phyloP scores from a whole-genome alignment of 2,113 vertebrate genomes.

The Sorex fumeus region DNA sequence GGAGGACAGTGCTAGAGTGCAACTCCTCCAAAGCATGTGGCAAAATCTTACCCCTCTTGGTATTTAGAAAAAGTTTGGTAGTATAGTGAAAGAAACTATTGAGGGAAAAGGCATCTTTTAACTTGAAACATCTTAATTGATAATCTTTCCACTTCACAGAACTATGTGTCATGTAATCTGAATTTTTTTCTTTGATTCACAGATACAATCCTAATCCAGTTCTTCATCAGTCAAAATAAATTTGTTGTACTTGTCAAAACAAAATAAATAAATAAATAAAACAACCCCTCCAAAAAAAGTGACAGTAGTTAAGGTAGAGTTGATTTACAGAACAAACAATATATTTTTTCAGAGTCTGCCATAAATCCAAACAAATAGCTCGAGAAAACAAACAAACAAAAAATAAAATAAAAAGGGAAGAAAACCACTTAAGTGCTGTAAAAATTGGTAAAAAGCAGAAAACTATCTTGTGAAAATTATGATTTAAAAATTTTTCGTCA shows the following conservation, averaged over 20 bases:
- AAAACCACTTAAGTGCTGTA: neutral
- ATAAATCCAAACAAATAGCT: neutral
- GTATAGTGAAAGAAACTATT: conserved; percentile 4
- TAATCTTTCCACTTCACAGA: neutral
- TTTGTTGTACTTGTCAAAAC: neutral
- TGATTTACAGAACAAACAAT: neutral
- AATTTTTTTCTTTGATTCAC: neutral
- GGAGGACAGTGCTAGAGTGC: no score
- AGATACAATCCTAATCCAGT: neutral
- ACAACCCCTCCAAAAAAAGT: no score
- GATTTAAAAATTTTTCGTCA: neutral
- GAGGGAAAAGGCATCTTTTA: neutral
- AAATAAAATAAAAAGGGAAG: neutral
- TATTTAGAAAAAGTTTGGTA: conserved; percentile 10
- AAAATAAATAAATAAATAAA: no score
- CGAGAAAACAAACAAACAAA: neutral
- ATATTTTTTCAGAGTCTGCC: neutral
- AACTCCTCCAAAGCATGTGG: neutral
- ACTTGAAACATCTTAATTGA: neutral
- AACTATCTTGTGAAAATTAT: neutral
- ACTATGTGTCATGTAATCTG: neutral
- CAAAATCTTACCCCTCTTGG: neutral
- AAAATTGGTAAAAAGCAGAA: neutral
- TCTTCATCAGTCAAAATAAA: conserved; percentile 6
- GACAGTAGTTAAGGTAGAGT: neutral